These are phyloP conservation scores for Limonius californicus DNA, from an alignment of 1,140 invertebrate species.

Conservation along the genomic window DNA sequence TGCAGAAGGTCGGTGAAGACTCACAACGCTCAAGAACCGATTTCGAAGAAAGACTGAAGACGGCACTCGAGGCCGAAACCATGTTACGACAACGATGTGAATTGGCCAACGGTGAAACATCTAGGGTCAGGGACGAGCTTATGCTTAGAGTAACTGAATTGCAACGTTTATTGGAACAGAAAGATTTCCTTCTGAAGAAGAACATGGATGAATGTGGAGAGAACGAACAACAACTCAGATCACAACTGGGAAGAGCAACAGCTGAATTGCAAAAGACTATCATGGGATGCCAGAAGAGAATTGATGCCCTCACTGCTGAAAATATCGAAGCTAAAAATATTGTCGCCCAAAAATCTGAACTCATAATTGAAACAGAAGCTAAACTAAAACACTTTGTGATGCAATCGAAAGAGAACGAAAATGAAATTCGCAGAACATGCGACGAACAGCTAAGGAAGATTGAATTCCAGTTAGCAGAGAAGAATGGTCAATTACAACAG, in stretches of 20 bases:
- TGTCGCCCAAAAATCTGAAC: constrained; percentile 42
- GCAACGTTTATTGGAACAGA: constrained; percentile 12
- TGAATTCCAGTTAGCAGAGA: constrained; percentile 38
- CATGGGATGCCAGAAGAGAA: constrained; percentile 43
- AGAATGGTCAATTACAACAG: constrained; percentile 46
- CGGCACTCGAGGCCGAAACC: constrained; percentile 16
- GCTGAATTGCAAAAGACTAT: constrained; percentile 46
- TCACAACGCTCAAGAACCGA: constrained; percentile 14
- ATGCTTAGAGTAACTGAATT: constrained; percentile 8
- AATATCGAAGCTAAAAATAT: constrained; percentile 46
- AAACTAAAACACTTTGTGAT: constrained; percentile 45
- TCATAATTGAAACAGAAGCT: constrained; percentile 43
- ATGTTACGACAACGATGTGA: constrained; percentile 11
- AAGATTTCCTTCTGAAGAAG: constrained; percentile 12
- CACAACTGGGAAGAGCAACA: constrained; percentile 46
- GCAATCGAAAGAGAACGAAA: constrained; percentile 47
- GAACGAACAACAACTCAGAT: constrained; percentile 26
- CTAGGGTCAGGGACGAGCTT: constrained; percentile 12
- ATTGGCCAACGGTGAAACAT: background rate
- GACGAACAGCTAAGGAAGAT: constrained; percentile 15
- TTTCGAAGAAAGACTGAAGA: constrained; percentile 21
- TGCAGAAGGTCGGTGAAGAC: constrained; percentile 2
- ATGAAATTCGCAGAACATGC: constrained; percentile 38
- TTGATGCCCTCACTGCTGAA: constrained; percentile 42
- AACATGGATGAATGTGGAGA: background rate